phyloP scores from a whole-genome alignment of 92 coral and sea anemone genomes.

The Epizoanthus illoricatus region DNA sequence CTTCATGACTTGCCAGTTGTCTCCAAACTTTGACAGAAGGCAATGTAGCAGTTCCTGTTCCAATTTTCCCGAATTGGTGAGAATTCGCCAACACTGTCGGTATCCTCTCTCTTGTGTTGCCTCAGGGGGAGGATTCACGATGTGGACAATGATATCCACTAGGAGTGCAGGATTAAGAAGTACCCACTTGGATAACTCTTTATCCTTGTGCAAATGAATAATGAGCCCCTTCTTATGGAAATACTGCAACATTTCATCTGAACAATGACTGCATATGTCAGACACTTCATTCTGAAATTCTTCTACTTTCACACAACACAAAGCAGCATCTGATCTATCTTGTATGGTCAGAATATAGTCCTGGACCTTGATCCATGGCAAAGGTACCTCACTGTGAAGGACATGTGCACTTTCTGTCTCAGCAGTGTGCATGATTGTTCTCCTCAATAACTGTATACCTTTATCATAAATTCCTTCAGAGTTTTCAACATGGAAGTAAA shows the following conservation, averaged over 20 bases:
- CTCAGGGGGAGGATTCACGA: slow-evolving; percentile 27
- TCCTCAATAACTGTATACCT: slow-evolving; percentile 45
- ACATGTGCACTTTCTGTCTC: slow-evolving; percentile 6
- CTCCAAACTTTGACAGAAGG: slow-evolving; percentile 37
- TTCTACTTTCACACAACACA: slow-evolving; percentile 42
- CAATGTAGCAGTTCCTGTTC: slow-evolving; percentile 37
- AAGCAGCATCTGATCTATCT: background rate
- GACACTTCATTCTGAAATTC: slow-evolving; percentile 19
- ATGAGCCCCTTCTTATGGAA: slow-evolving; percentile 62
- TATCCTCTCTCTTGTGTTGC: slow-evolving; percentile 38
- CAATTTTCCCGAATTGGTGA: slow-evolving; percentile 45
- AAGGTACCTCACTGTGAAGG: slow-evolving; percentile 33
- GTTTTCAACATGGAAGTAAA: slow-evolving; percentile 65
- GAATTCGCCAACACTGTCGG: slow-evolving; percentile 45
- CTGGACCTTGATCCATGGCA: slow-evolving; percentile 60
- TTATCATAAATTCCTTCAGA: slow-evolving; percentile 25
- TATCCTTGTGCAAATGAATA: slow-evolving; percentile 45
- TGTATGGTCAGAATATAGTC: slow-evolving; percentile 35
- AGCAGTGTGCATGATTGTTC: slow-evolving; percentile 34
- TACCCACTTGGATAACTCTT: slow-evolving; percentile 52
- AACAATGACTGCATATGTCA: slow-evolving; percentile 25
- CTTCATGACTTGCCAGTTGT: slow-evolving; percentile 31
- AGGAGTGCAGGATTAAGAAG: slow-evolving; percentile 51
- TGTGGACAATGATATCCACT: slow-evolving; percentile 41
- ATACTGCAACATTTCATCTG: slow-evolving; percentile 44